Evolutionary conservation across 2,113 vertebrate genomes (phyloP).

Genomic region (Benitochromis conjunctus): DNA sequence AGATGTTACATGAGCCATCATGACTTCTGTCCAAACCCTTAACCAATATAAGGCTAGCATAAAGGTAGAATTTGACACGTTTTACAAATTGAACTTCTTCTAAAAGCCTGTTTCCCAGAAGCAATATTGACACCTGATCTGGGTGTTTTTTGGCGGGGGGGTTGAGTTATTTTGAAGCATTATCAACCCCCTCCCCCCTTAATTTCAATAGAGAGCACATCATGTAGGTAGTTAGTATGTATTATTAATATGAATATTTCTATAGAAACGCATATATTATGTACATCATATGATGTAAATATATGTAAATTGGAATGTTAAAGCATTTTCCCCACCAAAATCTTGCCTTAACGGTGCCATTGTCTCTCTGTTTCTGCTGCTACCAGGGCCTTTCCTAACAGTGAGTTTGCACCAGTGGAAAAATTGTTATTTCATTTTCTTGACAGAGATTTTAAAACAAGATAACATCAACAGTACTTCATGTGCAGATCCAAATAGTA

Average conservation of each 20-base stretch:
- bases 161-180: no score
- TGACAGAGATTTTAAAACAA: neutral
- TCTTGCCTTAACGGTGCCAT: neutral
- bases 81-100: neutral
- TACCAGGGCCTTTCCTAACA: neutral
- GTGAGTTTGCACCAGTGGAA: neutral
- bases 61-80: neutral
- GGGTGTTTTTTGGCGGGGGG: neutral
- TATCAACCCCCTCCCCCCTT: no score
- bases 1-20: neutral
- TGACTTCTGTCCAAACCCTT: neutral
- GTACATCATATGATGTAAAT: no score
- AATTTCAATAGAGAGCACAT: no score
- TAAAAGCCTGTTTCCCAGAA: neutral
- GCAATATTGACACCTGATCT: neutral
- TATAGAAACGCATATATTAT: neutral
- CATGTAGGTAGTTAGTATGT: neutral
- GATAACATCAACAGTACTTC: neutral
- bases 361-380: neutral
- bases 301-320: no score
- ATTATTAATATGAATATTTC: neutral
- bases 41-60: neutral
- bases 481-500: neutral
- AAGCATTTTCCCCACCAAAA: no score
- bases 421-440: neutral